Evolutionary conservation across 2,888 invertebrate genomes (phyloP), one percentile per base, ranked within the genome.

Genomic region (Drosophila imparisetae): DNA sequence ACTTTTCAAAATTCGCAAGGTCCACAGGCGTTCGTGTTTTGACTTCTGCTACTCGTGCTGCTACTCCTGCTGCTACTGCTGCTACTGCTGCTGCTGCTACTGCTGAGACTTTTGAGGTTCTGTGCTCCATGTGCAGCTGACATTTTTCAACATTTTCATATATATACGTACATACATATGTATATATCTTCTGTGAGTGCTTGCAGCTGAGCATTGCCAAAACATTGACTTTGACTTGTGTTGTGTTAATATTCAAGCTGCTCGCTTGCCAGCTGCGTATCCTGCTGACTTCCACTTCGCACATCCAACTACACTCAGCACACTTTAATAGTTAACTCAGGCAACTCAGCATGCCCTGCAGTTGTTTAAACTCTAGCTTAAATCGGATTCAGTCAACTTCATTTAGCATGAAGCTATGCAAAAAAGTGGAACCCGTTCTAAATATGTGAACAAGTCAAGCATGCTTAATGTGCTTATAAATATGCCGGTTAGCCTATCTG

Each of bases 391-490:
- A 27, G 29, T 21, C 21, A 11, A 49, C 34, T 30, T 18, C 36
- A 36, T 48, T 38, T 38, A 38, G n/a, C 38, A 38, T 15, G n/a
- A 30, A n/a, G 21, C 29, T 42, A 18, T 24, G 2, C 36, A 27
- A 36, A 27, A 48, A n/a, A 24, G 13, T 15, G 7, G 8, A 24
- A 57, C 52, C 48, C 27, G 42, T 49, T 68, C 54, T 66, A 67
- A 74, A 74, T 79, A 71, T 79, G 71, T 67, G 62, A 45, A 42
- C 62, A 65, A 75, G 66, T 77, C 73, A 71, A 77, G 83, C 86
- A 76, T 72, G 68, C 68, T 77, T 83, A 85, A 86, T 86, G 72
- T 75, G 72, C 86, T 85, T 88, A 83, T 76, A 85, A 88, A 83
- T 80, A 84, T 70, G 62, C 66, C 55, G 30, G 49, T 27, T 52